Evolutionary conservation across 1,140 invertebrate species (phyloP), one percentile per base, ranked within the genome.

Genomic region (Scylla paramamosain): DNA sequence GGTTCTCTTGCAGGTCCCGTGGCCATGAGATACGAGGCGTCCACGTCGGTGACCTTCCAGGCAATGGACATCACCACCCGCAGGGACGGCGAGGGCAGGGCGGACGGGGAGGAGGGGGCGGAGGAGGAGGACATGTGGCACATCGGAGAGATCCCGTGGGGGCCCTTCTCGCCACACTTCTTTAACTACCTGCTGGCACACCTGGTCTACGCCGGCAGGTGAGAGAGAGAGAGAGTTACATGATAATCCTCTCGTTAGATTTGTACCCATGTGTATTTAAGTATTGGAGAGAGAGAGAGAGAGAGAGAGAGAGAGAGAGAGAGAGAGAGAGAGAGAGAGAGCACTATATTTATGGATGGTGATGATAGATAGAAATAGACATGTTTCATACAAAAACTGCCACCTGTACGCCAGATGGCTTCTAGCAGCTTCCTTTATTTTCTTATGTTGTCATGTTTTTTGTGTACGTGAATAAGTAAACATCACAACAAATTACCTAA

Each of bases 121-220:
- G 92, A 92, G 87, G 93, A 96, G 88, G 97, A 96, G 90, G 97
- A 97, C 8, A 97, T 97, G 7, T 96, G 96, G 96, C 95, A 96
- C 32, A 87, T 96, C 4, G 96, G 89, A 14, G 96, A 95, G 77
- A 95, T 96, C n/a, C 95, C 96, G 10, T 96, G 96, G 96, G 96
- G 96, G 14, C 96, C 96, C 0, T 97, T 98, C 6, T 98, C 98
- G 88, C 96, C 98, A 0, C 98, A 99, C 96, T 98, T 98, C 96
- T 97, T 98, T 28, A 99, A 98, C 97, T 98, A 98, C 94, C 97
- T 98, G 0, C 97, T 98, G 86, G 98, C 98, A 0, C 97, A 98
- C 8, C 97, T 98, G 4, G 97, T 98, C 0, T 96, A 96, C 59
- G 96, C 96, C 20, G 96, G 95, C 88, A 96, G 96, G 96, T 96